A percentile compares a stretch with the other conserved stretches of the same genome.
Conservation (phyloP, 1,140 invertebrate species). For the Diabrotica undecimpunctata region DNA sequence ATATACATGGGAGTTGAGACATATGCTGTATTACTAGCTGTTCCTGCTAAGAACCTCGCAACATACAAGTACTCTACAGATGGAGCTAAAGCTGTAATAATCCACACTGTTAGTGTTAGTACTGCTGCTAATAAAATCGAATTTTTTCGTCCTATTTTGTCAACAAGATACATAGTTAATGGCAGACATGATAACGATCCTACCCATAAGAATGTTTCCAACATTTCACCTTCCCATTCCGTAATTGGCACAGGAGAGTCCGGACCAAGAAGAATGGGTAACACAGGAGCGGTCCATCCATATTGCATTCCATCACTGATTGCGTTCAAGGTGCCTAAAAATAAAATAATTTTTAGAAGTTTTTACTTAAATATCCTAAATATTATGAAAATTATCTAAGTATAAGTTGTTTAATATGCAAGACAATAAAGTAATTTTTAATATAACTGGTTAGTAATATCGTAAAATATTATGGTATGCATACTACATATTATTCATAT, state of each 20-base stretch:
- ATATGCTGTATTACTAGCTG: conserved; percentile 31
- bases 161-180: conserved; percentile 53
- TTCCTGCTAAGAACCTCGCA: conserved; percentile 45
- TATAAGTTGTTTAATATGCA: no score
- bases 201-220: conserved; percentile 59
- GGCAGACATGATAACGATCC: conserved; percentile 60
- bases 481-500: no score
- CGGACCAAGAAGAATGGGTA: conserved; percentile 49
- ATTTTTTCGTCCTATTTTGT: conserved; percentile 61
- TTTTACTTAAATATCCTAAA: no score
- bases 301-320: conserved; percentile 43
- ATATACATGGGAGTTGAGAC: conserved; percentile 43
- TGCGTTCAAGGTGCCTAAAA: conserved; percentile 39
- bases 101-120: conserved; percentile 62
- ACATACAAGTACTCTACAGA: conserved; percentile 50
- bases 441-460: no score
- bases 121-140: conserved; percentile 55
- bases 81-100: conserved; percentile 51
- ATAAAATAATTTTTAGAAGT: not conserved
- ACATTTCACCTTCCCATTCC: conserved; percentile 54
- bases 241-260: conserved; percentile 41
- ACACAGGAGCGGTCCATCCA: conserved; percentile 62
- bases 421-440: no score
- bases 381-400: no score
- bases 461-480: no score